Percentiles rank a stretch among this genome's conserved stretches.
phyloP scores from a whole-genome alignment of 1,140 invertebrate species.

The Globodera rostochiensis region DNA sequence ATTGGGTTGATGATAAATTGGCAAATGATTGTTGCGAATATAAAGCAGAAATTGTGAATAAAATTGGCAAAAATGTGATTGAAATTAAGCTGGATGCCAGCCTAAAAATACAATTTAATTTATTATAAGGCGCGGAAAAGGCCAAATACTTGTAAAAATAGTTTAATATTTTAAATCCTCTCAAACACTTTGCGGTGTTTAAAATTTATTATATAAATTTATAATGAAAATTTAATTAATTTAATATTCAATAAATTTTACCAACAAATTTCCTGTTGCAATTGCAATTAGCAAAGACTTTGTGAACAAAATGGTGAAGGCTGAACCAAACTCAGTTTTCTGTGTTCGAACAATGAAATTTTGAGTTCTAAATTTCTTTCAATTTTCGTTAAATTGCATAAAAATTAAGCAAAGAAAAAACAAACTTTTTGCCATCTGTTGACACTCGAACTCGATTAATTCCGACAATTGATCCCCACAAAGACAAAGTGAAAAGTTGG shows the following conservation, averaged over 20 bases:
- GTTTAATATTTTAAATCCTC: too few species aligned
- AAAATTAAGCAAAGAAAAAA: not conserved
- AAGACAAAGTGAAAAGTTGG: not conserved
- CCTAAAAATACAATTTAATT: not conserved
- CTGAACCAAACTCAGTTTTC: not conserved
- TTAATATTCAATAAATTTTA: not conserved
- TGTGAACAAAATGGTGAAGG: not conserved
- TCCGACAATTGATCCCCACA: not conserved
- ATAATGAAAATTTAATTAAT: not conserved
- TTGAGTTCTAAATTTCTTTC: not conserved
- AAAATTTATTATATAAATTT: too few species aligned
- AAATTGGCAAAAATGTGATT: not conserved
- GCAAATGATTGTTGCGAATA: not conserved
- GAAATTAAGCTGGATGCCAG: not conserved
- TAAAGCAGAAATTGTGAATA: not conserved
- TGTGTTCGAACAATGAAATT: not conserved
- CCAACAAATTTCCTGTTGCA: not conserved
- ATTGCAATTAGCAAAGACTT: not conserved
- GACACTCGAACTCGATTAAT: constrained; percentile 1
- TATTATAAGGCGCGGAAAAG: not conserved
- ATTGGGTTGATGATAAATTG: constrained; percentile 2
- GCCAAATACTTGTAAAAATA: too few species aligned
- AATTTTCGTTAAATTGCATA: not conserved
- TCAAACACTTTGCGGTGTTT: too few species aligned
- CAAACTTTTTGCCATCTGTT: not conserved